A percentile compares a stretch with the other conserved stretches of the same genome.
These are phyloP conservation scores for Osmerus mordax DNA, from an alignment of 2,113 vertebrate genomes.

Conservation along the genomic window DNA sequence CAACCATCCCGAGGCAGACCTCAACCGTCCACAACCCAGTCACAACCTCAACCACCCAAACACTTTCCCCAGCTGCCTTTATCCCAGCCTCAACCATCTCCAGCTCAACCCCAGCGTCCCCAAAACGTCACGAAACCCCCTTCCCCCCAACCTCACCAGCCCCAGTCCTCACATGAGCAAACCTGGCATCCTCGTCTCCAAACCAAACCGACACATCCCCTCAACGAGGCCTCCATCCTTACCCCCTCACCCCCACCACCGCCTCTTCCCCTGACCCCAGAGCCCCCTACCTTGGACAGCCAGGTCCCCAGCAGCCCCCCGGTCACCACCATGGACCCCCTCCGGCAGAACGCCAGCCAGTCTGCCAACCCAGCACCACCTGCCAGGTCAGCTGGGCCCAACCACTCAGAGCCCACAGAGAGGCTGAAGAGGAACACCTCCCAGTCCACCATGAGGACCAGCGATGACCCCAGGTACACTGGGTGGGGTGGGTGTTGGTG, in stretches of 20 bases:
- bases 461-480: slow-evolving; percentile 63
- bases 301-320: slow-evolving; percentile 17
- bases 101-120: slow-evolving; percentile 7
- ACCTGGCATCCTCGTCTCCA: neutral
- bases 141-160: slow-evolving; percentile 1
- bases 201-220: slow-evolving; percentile 17
- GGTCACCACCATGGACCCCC: slow-evolving; percentile 25
- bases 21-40: slow-evolving; percentile 14
- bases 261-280: slow-evolving; percentile 3
- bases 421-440: slow-evolving; percentile 68
- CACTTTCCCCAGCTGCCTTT: slow-evolving; percentile 3
- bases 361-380: slow-evolving; percentile 22
- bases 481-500: neutral
- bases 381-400: slow-evolving; percentile 24
- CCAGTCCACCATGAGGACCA: slow-evolving; percentile 69
- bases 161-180: neutral
- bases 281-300: neutral
- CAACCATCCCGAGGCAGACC: slow-evolving; percentile 15
- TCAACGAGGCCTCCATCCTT: slow-evolving; percentile 5
- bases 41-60: slow-evolving; percentile 26
- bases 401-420: slow-evolving; percentile 52
- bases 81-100: slow-evolving; percentile 3
- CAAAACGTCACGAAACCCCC: neutral
- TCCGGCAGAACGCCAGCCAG: slow-evolving; percentile 42
- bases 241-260: slow-evolving; percentile 3